A percentile compares a stretch with the other conserved stretches of the same genome.
Evolutionary conservation across 2,113 vertebrate genomes (phyloP).

Genomic region (Dromaius novaehollandiae): DNA sequence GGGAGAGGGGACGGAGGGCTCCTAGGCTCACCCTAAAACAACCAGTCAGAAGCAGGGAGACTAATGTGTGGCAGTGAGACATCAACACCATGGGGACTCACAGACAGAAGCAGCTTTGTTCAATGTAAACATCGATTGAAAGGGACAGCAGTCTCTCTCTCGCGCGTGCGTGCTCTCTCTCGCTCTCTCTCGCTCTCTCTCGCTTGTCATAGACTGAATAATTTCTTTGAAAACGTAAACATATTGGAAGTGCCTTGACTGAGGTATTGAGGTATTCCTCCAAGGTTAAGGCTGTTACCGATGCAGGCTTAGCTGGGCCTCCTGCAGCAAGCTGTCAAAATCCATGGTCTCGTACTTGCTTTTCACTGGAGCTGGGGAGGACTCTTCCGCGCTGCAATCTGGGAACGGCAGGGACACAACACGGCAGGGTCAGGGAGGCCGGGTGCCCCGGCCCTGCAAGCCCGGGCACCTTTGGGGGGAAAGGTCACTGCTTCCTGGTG

Average conservation of each 20-base stretch:
- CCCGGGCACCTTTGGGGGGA: neutral
- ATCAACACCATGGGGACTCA: slow-evolving; percentile 87
- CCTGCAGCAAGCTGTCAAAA: slow-evolving; percentile 98
- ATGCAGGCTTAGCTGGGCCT: slow-evolving; percentile 97
- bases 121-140: slow-evolving; percentile 89
- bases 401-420: slow-evolving; percentile 9
- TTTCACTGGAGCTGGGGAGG: slow-evolving; percentile 86
- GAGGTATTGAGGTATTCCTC: slow-evolving; percentile 92
- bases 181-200: slow-evolving; percentile 72
- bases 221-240: slow-evolving; percentile 99
- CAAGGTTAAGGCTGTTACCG: slow-evolving; percentile 91
- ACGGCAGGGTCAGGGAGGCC: neutral
- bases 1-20: slow-evolving; percentile 51
- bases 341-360: slow-evolving; percentile 98
- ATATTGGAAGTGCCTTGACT: slow-evolving; percentile 95
- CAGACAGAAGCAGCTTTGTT: slow-evolving; percentile 94
- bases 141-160: slow-evolving; percentile 83
- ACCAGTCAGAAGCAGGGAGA: slow-evolving; percentile 80
- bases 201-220: slow-evolving; percentile 78
- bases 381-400: slow-evolving; percentile 86
- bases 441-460: neutral
- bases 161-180: slow-evolving; percentile 48
- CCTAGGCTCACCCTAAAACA: slow-evolving; percentile 80
- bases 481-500: neutral
- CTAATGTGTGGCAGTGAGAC: slow-evolving; percentile 81